Conservation (phyloP, 1,140 invertebrate species). For the Ctenoplectra terminalis region DNA sequence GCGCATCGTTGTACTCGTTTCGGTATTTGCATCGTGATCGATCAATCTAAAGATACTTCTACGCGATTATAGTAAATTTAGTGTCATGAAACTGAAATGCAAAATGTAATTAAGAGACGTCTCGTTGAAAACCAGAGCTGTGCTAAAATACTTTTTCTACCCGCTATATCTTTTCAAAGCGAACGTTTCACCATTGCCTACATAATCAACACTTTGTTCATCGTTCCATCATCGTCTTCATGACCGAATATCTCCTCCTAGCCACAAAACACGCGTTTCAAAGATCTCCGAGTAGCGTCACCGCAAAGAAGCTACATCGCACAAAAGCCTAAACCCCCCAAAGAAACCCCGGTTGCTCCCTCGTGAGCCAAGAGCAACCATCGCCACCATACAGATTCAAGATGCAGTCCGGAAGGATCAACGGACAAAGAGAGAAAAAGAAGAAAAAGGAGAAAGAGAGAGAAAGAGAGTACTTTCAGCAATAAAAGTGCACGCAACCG, state of each 20-base stretch:
- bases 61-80: no score
- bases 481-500: constrained; percentile 25
- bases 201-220: background rate
- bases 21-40: no score
- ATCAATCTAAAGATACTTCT: no score
- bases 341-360: constrained; percentile 1
- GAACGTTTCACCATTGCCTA: background rate
- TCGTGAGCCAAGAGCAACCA: background rate
- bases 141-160: no score
- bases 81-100: no score
- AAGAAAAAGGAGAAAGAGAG: background rate
- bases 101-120: no score
- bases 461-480: background rate
- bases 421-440: background rate
- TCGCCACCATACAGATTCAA: background rate
- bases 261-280: background rate
- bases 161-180: background rate
- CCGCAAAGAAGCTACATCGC: constrained; percentile 4
- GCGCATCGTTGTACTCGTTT: no score
- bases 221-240: constrained; percentile 3
- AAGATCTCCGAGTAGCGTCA: background rate
- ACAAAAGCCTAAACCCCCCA: background rate
- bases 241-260: background rate
- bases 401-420: constrained; percentile 2
- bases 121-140: no score